Base-by-base conservation (phyloP, 2,888 invertebrate genomes). In the Drosophila trichaetosa region DNA sequence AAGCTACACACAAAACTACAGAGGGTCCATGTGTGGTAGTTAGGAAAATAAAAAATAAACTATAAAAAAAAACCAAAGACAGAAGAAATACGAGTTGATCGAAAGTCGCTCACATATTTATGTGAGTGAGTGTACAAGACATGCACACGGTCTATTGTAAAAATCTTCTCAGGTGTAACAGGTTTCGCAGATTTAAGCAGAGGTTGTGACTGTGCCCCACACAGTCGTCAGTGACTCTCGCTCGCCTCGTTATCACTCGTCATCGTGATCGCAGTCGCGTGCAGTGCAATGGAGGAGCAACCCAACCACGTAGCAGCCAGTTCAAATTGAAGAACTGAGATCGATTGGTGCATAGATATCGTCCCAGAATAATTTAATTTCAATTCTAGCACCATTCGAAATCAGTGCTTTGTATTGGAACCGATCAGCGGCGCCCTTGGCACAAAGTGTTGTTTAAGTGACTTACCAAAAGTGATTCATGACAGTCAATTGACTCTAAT, bases 331-430 rank as follows among this genome's bases (percentile, higher is more conserved):
- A 90, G 90, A 90, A 92, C 92, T 92, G 91, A 91, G 91, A 90
- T 92, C 91, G 91, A 84, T 90, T 92, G 91, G 91, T 92, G 91
- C 89, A 87, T 92, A 92, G 91, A 91, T 91, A 87, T 66, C 75
- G 69, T 58, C 58, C 48, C 57, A 33, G 49, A 46, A 42, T 33
- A 24, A 61, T 65, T 64, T 33, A 16, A 72, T 80, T 69, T 65
- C 73, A 89, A 86, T 84, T 91, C 91, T 91, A 91, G 91, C 91
- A 91, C 91, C 91, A 91, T 91, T 91, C 91, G 91, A 91, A 91
- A 91, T 91, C 91, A 91, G 91, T 91, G 91, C 91, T 91, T 91
- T 91, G 87, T 87, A 90, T 87, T 90, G 85, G 89, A 89, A 81
- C 73, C 75, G 71, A 73, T 79, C 87, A 84, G 48, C 87, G 76